Conservation (phyloP, 2,113 vertebrate genomes). For the Cavia aperea region DNA sequence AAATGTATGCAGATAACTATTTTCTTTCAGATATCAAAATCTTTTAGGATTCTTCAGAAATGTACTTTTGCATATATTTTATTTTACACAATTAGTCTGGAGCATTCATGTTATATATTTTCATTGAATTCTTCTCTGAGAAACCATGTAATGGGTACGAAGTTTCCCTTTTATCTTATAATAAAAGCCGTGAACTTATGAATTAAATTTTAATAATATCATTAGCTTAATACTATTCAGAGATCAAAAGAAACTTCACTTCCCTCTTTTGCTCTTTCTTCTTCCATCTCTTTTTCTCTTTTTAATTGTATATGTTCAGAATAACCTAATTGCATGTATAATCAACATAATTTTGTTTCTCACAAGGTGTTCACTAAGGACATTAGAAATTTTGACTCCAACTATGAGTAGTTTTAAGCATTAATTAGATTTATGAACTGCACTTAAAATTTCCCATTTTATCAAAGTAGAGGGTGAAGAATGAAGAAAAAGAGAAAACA, state of each 20-base stretch:
- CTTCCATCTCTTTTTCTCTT: neutral
- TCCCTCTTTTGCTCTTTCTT: too few relatives aligned
- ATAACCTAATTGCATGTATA: neutral
- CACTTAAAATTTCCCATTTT: neutral
- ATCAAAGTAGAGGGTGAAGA: neutral
- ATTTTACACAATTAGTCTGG: slow-evolving; percentile 2
- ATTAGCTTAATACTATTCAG: neutral
- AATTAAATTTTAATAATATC: slow-evolving; percentile 46
- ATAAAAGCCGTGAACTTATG: slow-evolving; percentile 20
- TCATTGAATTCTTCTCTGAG: slow-evolving; percentile 39
- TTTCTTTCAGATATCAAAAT: neutral
- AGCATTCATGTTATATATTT: slow-evolving; percentile 13
- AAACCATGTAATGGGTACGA: slow-evolving; percentile 10
- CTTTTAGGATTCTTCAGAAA: neutral
- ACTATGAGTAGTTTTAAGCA: neutral
- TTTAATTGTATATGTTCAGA: neutral
- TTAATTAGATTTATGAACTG: neutral
- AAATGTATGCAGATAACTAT: neutral
- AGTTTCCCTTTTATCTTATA: slow-evolving; percentile 46
- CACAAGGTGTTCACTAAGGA: neutral
- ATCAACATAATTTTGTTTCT: neutral
- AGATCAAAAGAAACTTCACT: neutral
- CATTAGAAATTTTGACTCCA: neutral
- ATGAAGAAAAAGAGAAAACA: neutral
- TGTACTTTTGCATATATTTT: neutral